These are phyloP conservation scores for Bombus sylvicola DNA, from an alignment of 1,140 invertebrate species.

Conservation along the genomic window DNA sequence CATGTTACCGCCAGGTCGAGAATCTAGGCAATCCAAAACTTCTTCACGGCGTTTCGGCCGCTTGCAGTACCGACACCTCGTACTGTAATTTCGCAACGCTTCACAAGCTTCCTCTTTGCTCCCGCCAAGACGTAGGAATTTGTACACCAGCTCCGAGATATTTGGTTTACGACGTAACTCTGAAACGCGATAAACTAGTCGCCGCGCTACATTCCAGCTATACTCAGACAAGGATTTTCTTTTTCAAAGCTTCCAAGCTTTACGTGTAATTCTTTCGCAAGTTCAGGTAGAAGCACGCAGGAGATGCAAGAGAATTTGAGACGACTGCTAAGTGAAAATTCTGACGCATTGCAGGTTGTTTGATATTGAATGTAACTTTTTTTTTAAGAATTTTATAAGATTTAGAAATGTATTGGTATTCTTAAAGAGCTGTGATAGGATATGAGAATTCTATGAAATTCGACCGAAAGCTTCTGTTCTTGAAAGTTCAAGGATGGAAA, in stretches of 20 bases:
- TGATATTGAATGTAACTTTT: too few relatives aligned
- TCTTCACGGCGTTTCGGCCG: neutral
- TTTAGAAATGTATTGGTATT: neutral
- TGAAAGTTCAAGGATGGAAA: neutral
- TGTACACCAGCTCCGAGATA: slow-evolving; percentile 50
- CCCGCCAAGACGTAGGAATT: slow-evolving; percentile 31
- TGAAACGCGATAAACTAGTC: slow-evolving; percentile 12
- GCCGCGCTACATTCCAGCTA: too few relatives aligned
- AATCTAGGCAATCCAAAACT: slow-evolving; percentile 31
- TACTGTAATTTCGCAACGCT: neutral
- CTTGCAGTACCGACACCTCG: slow-evolving; percentile 19
- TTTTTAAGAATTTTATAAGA: too few relatives aligned
- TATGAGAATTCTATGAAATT: neutral
- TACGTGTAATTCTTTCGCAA: neutral
- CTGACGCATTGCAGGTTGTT: too few relatives aligned
- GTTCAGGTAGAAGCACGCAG: too few relatives aligned
- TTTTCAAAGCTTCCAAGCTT: neutral
- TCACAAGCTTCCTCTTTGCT: neutral
- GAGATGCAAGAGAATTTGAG: neutral
- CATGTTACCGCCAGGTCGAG: slow-evolving; percentile 3
- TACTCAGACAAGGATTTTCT: neutral
- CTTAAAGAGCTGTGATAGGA: neutral
- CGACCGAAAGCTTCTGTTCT: neutral
- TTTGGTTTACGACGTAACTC: slow-evolving; percentile 44
- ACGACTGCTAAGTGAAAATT: too few relatives aligned